Percentiles rank a stretch among this genome's conserved stretches.
Conservation (phyloP, 2,113 vertebrate genomes). For the Empidonax alnorum region DNA sequence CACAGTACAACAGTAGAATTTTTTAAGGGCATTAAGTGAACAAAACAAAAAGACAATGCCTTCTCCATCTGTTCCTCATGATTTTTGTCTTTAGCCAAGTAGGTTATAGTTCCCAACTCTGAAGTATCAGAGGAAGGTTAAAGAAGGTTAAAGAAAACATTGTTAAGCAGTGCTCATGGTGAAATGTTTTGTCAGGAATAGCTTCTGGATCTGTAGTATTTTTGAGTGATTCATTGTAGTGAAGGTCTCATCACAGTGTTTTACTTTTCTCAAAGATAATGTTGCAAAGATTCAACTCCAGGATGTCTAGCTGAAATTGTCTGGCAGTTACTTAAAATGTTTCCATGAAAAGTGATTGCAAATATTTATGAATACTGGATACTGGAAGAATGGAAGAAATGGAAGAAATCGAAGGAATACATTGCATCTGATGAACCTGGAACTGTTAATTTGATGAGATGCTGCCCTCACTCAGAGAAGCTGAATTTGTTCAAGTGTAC, state of each 20-base stretch:
- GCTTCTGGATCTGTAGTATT: background rate
- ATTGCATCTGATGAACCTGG: background rate
- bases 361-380: background rate
- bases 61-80: background rate
- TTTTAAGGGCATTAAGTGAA: background rate
- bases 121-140: background rate
- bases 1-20: background rate
- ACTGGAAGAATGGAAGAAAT: background rate
- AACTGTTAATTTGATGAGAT: background rate
- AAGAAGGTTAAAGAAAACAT: background rate
- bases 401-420: background rate
- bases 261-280: background rate
- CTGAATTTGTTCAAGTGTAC: background rate
- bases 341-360: background rate
- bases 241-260: background rate
- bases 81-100: background rate
- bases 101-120: background rate
- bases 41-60: background rate
- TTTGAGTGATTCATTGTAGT: background rate
- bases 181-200: background rate
- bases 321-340: background rate
- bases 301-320: background rate
- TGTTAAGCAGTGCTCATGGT: background rate
- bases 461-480: background rate
- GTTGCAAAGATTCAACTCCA: background rate